Conservation (phyloP, 2,888 invertebrate genomes). For the Myopa testacea region DNA sequence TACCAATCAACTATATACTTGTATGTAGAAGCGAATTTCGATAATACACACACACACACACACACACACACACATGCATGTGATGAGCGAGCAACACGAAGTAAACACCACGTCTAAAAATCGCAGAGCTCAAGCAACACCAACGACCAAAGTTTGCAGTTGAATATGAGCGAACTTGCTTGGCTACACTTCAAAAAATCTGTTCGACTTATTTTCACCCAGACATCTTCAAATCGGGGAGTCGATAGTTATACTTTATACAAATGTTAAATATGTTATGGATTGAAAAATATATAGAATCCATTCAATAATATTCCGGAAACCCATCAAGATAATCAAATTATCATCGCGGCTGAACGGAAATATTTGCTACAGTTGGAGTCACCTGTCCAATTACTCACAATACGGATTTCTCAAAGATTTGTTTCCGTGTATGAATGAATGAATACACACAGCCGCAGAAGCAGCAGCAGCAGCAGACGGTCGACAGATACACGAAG, state of each 20-base stretch:
- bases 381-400: no score
- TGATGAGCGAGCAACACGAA: conserved; percentile 14
- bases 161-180: conserved; percentile 26
- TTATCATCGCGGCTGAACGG: no score
- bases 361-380: no score
- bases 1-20: neutral
- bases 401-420: no score
- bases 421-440: conserved; percentile 18
- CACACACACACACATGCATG: conserved; percentile 14
- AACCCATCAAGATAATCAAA: no score
- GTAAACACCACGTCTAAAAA: conserved; percentile 20
- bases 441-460: conserved; percentile 22
- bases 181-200: conserved; percentile 21
- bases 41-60: conserved; percentile 1
- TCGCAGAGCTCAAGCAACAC: neutral
- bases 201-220: neutral
- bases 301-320: no score
- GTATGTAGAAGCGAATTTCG: neutral
- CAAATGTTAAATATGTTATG: no score
- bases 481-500: conserved; percentile 11
- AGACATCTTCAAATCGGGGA: neutral
- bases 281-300: no score
- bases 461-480: neutral
- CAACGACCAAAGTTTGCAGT: conserved; percentile 27
- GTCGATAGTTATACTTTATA: no score